Base-by-base conservation (phyloP, 2,888 invertebrate genomes). In the Torymus auratus region DNA sequence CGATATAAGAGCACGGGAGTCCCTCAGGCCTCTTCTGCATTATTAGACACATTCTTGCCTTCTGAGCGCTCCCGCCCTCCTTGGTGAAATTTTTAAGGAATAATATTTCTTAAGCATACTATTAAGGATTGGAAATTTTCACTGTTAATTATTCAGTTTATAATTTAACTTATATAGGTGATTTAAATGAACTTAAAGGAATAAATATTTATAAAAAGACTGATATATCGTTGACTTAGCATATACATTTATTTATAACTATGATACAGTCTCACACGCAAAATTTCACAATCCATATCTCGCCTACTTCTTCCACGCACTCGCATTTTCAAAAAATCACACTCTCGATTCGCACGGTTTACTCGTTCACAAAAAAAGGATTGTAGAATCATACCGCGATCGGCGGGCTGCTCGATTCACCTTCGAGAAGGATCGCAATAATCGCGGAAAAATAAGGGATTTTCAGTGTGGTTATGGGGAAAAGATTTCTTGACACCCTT, bases 181-280 rank as follows among this genome's bases (percentile, higher is more conserved):
- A 28, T 28, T 28, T 28, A 28, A 0, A 55, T 3, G 10, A 10
- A 55, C 15, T 23, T 68, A 23, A 68, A 12, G 55, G 55, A 23
- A 68, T 14, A n/a, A 50, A 15, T 41, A 50, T 23, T 15, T 23
- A 68, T 10, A 13, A 17, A 20, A 56, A 58, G 2, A 12, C 12
- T 28, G 28, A 53, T 74, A 20, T 75, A 67, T 77, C 56, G 80
- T 82, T 82, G 85, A 85, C 88, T 89, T 89, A 89, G 87, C 85
- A 86, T 88, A 85, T 88, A 89, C 87, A 88, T 89, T 89, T 89
- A 89, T 89, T 89, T 88, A 87, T 89, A 89, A 87, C 85, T 89
- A 88, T 88, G 85, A 87, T 89, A 89, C 89, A 89, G 86, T 88
- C 89, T 88, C 87, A 86, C 88, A 89, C 87, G 86, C 87, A 87